phyloP scores from a whole-genome alignment of 92 coral and sea anemone species.

The Pocillopora meandrina region DNA sequence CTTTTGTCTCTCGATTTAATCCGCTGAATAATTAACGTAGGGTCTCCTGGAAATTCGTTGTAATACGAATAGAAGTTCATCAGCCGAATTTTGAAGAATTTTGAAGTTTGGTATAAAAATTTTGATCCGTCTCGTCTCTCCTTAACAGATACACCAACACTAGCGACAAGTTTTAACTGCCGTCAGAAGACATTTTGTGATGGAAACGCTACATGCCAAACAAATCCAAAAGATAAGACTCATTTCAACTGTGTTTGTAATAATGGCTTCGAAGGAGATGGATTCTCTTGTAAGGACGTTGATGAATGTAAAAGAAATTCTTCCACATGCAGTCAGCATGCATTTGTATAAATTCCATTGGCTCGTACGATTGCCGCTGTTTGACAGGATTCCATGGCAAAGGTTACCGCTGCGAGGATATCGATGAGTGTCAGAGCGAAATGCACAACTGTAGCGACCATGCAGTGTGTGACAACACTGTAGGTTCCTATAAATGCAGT shows the following conservation, averaged over 20 bases:
- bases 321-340: conserved; percentile 13
- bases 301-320: background rate
- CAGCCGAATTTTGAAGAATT: too few species aligned
- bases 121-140: too few species aligned
- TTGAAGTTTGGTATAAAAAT: too few species aligned
- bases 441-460: conserved; percentile 10
- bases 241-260: conserved; percentile 15
- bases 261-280: conserved; percentile 28
- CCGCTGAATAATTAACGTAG: too few species aligned
- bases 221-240: background rate
- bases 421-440: conserved; percentile 16
- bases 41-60: too few species aligned
- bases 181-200: conserved; percentile 15
- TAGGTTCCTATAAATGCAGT: background rate
- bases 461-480: background rate
- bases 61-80: too few species aligned
- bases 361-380: conserved; percentile 1
- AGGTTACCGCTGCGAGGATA: background rate
- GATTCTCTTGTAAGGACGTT: conserved; percentile 3
- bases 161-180: conserved; percentile 1
- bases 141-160: too few species aligned
- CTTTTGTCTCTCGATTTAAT: too few species aligned
- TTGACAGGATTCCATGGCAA: background rate
- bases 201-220: conserved; percentile 8
- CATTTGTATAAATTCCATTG: conserved; percentile 16